Percentiles rank a stretch among this genome's conserved stretches.
Conservation (phyloP, 2,113 vertebrate genomes). For the Upupa epops region DNA sequence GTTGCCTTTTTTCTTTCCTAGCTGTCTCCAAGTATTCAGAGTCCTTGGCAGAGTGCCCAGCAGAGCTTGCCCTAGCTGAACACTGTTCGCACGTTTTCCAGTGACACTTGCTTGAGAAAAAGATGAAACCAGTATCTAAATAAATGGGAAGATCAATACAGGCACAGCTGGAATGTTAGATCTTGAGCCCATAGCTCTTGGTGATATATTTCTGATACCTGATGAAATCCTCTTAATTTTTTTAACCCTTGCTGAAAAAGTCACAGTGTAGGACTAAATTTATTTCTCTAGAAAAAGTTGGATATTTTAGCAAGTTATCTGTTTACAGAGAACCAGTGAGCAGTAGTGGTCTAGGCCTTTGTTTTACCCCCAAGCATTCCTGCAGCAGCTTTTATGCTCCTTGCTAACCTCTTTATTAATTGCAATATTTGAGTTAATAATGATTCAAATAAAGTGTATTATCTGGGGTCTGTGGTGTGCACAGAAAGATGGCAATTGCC, state of each 20-base stretch:
- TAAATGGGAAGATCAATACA: background rate
- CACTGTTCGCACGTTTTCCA: background rate
- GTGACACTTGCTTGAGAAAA: background rate
- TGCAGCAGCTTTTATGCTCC: background rate
- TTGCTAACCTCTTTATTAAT: background rate
- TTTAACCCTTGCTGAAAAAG: background rate
- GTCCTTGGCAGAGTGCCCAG: background rate
- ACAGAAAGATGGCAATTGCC: background rate
- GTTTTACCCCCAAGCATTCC: background rate
- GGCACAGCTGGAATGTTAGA: background rate
- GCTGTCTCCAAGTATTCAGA: background rate
- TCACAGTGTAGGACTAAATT: background rate
- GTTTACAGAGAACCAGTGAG: background rate
- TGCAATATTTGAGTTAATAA: background rate
- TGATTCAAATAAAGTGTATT: background rate
- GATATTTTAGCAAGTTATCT: background rate
- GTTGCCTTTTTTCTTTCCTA: background rate
- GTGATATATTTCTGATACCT: background rate
- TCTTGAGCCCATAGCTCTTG: background rate
- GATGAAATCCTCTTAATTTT: conserved; percentile 5
- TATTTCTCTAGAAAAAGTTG: background rate
- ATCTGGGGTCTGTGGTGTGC: background rate
- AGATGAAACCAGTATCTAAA: conserved; percentile 4
- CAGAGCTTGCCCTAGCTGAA: conserved; percentile 21
- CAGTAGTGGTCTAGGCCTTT: background rate